Conservation (phyloP, 2,797 vertebrate genomes). For the Hoplostethus mediterraneus region DNA sequence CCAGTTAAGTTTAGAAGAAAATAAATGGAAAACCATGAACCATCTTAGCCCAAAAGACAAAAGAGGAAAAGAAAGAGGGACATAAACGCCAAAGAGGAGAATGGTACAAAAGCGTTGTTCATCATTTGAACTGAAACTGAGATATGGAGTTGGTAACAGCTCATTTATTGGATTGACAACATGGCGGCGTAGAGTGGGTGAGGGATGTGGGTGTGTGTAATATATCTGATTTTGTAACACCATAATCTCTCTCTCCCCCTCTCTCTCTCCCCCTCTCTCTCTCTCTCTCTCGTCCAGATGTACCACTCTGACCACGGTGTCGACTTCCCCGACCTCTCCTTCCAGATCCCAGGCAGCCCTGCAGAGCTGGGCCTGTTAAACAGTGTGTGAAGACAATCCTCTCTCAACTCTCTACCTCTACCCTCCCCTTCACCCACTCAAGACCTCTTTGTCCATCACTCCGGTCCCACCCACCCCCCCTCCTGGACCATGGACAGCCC, state of each 20-base stretch:
- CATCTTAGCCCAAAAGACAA: too few relatives aligned
- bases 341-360: conserved; percentile 68
- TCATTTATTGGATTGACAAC: too few relatives aligned
- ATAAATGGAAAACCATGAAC: too few relatives aligned
- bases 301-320: conserved; percentile 68
- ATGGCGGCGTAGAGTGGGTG: too few relatives aligned
- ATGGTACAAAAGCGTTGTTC: too few relatives aligned
- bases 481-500: conserved; percentile 91
- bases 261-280: conserved; percentile 1
- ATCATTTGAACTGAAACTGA: too few relatives aligned
- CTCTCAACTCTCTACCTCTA: background rate
- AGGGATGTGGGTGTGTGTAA: background rate
- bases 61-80: too few relatives aligned
- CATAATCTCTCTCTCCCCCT: conserved; percentile 7
- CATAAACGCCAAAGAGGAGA: too few relatives aligned
- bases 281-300: conserved; percentile 75
- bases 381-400: conserved; percentile 59
- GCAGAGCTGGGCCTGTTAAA: conserved; percentile 49
- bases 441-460: background rate
- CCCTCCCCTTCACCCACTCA: background rate
- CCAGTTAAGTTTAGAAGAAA: too few relatives aligned
- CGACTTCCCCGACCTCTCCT: conserved; percentile 66
- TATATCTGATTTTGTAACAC: background rate
- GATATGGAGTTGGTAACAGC: too few relatives aligned
- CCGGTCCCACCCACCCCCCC: conserved; percentile 4